Evolutionary conservation across 92 coral and sea anemone genomes (phyloP).

Genomic region (Zoanthus solanderi): DNA sequence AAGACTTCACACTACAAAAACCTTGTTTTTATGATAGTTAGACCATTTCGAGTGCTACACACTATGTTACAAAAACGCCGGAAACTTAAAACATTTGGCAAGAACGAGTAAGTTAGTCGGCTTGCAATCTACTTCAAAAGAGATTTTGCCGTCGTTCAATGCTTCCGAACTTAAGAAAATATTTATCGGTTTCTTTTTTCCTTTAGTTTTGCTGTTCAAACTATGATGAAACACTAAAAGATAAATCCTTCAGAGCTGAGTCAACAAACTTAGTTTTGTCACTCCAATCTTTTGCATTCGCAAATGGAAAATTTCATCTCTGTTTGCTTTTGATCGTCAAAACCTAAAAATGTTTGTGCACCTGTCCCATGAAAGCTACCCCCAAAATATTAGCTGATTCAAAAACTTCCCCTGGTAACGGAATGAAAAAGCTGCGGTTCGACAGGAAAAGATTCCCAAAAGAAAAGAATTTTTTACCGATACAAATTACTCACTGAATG

Average conservation of each 20-base stretch:
- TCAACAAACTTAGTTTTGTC: conserved; percentile 74
- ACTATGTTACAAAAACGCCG: not conserved
- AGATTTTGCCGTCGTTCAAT: not conserved
- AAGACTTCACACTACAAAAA: conserved; percentile 37
- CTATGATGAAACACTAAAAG: conserved; percentile 48
- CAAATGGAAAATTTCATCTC: conserved; percentile 75
- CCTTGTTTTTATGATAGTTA: conserved; percentile 20
- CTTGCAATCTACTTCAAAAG: not conserved
- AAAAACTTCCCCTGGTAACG: conserved; percentile 29
- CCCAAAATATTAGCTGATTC: conserved; percentile 58
- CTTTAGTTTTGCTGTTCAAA: conserved; percentile 63
- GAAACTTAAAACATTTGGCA: not conserved
- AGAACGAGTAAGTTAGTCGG: not conserved
- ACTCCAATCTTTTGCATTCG: conserved; percentile 61
- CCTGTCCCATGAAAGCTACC: conserved; percentile 74
- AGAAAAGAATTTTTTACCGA: not conserved
- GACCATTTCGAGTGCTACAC: not conserved
- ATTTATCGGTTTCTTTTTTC: not conserved
- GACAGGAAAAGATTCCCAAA: not conserved
- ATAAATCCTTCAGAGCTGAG: conserved; percentile 52
- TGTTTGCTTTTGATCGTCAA: conserved; percentile 83
- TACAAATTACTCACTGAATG: not conserved
- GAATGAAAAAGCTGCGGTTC: not conserved
- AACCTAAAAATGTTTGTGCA: conserved; percentile 76
- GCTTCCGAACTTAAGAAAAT: not conserved